phyloP scores from a whole-genome alignment of 2,888 invertebrate genomes.

The Lutraria lutraria region DNA sequence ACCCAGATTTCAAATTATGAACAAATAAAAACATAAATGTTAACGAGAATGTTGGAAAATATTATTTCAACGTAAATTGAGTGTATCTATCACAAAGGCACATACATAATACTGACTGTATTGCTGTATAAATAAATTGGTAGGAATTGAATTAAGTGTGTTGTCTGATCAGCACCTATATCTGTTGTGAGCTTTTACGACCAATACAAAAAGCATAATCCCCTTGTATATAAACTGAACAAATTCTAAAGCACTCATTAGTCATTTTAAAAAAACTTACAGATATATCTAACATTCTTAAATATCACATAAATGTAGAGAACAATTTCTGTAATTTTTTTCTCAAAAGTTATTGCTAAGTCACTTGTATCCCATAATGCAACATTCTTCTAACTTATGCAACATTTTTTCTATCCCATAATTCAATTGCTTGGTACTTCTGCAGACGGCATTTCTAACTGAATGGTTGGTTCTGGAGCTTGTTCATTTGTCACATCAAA shows the following conservation, averaged over 20 bases:
- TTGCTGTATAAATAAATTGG: neutral
- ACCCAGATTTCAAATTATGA: neutral
- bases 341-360: neutral
- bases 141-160: neutral
- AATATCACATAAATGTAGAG: neutral
- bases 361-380: neutral
- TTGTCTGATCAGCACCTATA: slow-evolving; percentile 16
- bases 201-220: neutral
- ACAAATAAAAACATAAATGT: neutral
- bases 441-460: slow-evolving; percentile 59
- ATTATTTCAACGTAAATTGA: neutral
- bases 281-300: neutral
- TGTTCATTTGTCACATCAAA: slow-evolving; percentile 44
- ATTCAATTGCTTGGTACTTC: slow-evolving; percentile 36
- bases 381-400: neutral
- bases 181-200: slow-evolving; percentile 7
- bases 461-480: slow-evolving; percentile 45
- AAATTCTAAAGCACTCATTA: slow-evolving; percentile 12
- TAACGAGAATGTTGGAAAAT: neutral
- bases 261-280: neutral
- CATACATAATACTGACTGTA: slow-evolving; percentile 20
- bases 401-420: neutral
- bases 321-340: neutral
- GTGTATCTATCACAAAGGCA: slow-evolving; percentile 17
- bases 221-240: neutral